Percentiles rank a stretch among this genome's conserved stretches.
Conservation (phyloP, 2,113 vertebrate species). For the Cacatua alba region DNA sequence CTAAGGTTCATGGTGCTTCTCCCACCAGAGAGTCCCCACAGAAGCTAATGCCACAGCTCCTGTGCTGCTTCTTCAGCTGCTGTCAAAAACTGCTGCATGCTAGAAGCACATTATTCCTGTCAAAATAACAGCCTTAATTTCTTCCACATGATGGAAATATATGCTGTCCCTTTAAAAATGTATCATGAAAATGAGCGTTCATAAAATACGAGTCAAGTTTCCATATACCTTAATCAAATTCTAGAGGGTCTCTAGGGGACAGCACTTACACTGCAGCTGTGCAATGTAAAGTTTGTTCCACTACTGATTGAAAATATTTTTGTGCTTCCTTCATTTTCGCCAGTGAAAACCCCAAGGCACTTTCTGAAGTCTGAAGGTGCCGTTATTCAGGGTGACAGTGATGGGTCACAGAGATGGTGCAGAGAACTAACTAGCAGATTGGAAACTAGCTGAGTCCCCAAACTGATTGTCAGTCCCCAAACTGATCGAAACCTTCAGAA, state of each 20-base stretch:
- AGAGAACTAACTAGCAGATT: neutral
- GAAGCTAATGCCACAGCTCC: neutral
- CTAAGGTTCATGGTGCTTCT: neutral
- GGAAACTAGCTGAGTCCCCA: neutral
- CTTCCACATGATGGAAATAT: constrained; percentile 35
- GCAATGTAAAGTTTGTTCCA: constrained; percentile 52
- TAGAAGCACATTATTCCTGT: neutral
- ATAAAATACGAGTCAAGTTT: constrained; percentile 53
- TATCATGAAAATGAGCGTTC: constrained; percentile 49
- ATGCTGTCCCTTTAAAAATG: constrained; percentile 53
- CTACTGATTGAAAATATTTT: constrained; percentile 58
- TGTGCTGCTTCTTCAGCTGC: neutral
- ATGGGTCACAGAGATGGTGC: constrained; percentile 33
- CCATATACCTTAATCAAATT: constrained; percentile 56
- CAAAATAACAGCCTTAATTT: constrained; percentile 24
- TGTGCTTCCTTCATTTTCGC: constrained; percentile 41
- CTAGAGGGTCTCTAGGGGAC: constrained; percentile 23
- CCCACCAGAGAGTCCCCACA: neutral
- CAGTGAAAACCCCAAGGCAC: constrained; percentile 40
- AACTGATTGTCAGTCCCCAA: neutral
- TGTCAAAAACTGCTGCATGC: neutral
- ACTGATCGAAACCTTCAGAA: neutral
- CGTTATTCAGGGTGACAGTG: constrained; percentile 35
- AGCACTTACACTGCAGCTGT: constrained; percentile 37
- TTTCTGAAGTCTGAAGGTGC: constrained; percentile 33